Base-by-base conservation (phyloP, 2,797 vertebrate species). In the Oreortyx pictus region DNA sequence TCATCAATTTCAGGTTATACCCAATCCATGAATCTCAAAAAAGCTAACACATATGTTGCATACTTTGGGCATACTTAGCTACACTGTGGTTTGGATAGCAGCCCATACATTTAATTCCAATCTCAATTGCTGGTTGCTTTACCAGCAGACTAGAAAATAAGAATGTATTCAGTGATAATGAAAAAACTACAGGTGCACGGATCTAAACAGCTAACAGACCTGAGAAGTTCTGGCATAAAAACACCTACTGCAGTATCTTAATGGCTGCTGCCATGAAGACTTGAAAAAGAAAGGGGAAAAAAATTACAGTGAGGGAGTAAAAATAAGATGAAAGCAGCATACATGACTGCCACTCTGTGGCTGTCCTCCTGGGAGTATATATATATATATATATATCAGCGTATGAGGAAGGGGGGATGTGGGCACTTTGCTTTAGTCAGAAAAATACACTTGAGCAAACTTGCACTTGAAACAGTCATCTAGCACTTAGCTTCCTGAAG, bases 131-230 rank as follows among this genome's bases (percentile, higher is more conserved):
- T 35, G 11, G 14, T 16, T 29, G n/a, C 57, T 64, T 41, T 82
- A 68, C 20, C 54, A 44, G 14, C n/a, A 70, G 37, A 39, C 23
- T 35, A 78, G 50, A 90, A 92, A 89, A 82, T 1, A 84, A 20
- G 43, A 89, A 43, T 44, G 71, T 82, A 7, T 44, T 70, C 59
- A 62, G 15, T 10, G 17, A 43, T 74, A 92, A 77, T 89, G 14
- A 87, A 82, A 95, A 90, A 82, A 23, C 52, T 88, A 73, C 81
- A 94, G 71, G 67, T 76, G 86, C 56, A 70, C 27, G 35, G 71
- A 70, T 60, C 89, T 60, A 35, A 60, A 67, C 27, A 90, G 27
- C 56, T 54, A 76, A 70, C 47, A 84, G 15, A 73, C 9, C 52
- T 73, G 70, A 86, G 67, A 66, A 73, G 37, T 73, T 91, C 27